Evolutionary conservation across 1,140 invertebrate genomes (phyloP).

Genomic region (Lepidotrigona ventralis): DNA sequence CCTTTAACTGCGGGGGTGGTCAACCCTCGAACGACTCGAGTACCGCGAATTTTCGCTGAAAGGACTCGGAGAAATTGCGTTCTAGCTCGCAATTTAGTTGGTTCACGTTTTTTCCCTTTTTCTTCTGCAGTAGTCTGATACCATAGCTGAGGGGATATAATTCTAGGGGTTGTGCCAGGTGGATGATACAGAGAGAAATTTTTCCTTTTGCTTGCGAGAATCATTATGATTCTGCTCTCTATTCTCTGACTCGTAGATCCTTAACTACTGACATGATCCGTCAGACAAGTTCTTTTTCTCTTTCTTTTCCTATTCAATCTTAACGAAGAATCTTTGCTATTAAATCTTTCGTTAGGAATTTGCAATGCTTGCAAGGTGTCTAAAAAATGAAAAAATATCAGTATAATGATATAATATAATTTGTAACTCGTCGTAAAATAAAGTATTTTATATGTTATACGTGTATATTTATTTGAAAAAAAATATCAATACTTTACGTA

Average conservation of each 20-base stretch:
- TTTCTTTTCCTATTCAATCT: too few species aligned
- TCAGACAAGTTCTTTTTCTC: neutral
- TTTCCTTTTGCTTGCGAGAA: neutral
- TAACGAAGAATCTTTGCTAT: too few species aligned
- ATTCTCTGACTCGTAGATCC: neutral
- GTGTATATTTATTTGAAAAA: too few species aligned
- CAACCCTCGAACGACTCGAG: neutral
- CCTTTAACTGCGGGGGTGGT: neutral
- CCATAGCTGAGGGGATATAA: neutral
- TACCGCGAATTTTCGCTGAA: conserved; percentile 2
- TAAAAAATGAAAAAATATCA: too few species aligned
- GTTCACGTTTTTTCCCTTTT: too few species aligned
- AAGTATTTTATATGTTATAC: too few species aligned
- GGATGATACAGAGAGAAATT: neutral
- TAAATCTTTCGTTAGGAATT: too few species aligned
- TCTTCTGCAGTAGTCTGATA: neutral
- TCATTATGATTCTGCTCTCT: neutral
- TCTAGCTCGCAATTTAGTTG: neutral
- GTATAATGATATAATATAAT: too few species aligned
- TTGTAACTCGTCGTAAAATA: too few species aligned
- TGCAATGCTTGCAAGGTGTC: too few species aligned
- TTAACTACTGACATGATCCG: neutral
- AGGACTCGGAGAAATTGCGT: neutral
- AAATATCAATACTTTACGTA: too few species aligned
- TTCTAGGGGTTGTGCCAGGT: neutral